Conservation (phyloP, 2,888 invertebrate species). For the Allacma fusca region DNA sequence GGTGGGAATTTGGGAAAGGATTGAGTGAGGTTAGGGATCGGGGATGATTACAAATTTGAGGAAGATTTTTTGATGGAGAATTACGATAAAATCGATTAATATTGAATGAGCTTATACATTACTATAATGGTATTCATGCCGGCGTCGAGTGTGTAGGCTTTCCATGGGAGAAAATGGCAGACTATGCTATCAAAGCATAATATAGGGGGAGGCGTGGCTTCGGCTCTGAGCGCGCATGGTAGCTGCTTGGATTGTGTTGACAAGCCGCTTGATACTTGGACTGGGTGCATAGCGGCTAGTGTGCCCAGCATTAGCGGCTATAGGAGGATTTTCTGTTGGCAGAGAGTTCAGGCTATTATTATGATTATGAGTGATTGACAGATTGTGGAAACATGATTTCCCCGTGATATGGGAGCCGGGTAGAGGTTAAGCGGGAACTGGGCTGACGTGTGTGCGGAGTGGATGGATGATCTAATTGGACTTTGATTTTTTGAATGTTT, state of each 20-base stretch:
- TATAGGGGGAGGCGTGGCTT: constrained; percentile 34
- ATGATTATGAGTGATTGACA: neutral
- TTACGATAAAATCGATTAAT: constrained; percentile 28
- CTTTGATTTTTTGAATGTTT: constrained; percentile 10
- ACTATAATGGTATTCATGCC: constrained; percentile 23
- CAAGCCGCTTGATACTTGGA: constrained; percentile 17
- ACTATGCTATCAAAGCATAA: constrained; percentile 35
- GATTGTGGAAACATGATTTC: neutral
- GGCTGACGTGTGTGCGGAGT: too few relatives aligned
- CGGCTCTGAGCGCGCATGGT: constrained; percentile 30
- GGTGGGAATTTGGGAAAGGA: neutral
- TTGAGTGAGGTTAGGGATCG: neutral
- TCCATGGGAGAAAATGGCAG: constrained; percentile 30
- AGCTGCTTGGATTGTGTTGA: constrained; percentile 31
- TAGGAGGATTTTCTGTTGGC: constrained; percentile 18
- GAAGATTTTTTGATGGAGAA: neutral
- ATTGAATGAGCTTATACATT: constrained; percentile 18
- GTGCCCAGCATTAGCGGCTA: neutral
- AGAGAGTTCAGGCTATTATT: neutral
- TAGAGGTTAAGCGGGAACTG: neutral
- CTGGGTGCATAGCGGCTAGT: too few relatives aligned
- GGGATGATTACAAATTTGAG: neutral
- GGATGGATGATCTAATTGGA: too few relatives aligned
- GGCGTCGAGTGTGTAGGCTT: constrained; percentile 30
- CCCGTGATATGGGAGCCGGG: too few relatives aligned